Base-by-base conservation (phyloP, 2,888 invertebrate species). In the Gymnosoma rotundatum region DNA sequence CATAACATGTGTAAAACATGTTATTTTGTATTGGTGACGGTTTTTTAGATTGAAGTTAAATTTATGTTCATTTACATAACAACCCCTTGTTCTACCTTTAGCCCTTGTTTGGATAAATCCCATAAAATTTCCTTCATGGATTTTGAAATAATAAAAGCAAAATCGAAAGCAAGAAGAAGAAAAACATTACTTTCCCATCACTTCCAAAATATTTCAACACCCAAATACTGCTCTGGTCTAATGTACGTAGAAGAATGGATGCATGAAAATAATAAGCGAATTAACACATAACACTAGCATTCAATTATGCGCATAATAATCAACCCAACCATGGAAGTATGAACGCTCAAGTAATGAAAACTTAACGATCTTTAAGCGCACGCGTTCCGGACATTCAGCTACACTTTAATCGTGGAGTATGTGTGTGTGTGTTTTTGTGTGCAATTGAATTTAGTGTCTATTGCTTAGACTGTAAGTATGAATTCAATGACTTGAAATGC, bases 321-420 rank as follows among this genome's bases (percentile, higher is more conserved):
- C 50, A 69, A 61, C 7, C 61, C 78, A 78, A 70, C 61, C 78
- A 32, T 63, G 78, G 78, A 61, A 69, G 78, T 78, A 78, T n/a
- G 61, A 78, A 63, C 61, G 54, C 45, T 78, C 61, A 54, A 42
- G n/a, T 18, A 36, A 42, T 36, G 18, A 45, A 54, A 52, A 54
- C 60, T 54, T 67, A 74, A 61, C 67, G 36, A 74, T 74, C 45
- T 67, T 70, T 50, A 81, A 75, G 75, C 70, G 80, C 79, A 80
- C 83, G 83, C 83, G 83, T 80, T 56, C 36, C 61, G 42, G 50
- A 45, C 64, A 75, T 67, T 67, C 78, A 73, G 74, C 54, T n/a
- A 25, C 16, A 69, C 64, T 60, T 60, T 60, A 60, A 76, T 25
- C 25, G 60, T 21, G 50, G 50, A 42, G 16, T 36, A n/a, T 48